These are phyloP conservation scores for Tipula unca DNA, from an alignment of 2,888 invertebrate genomes.

Conservation along the genomic window DNA sequence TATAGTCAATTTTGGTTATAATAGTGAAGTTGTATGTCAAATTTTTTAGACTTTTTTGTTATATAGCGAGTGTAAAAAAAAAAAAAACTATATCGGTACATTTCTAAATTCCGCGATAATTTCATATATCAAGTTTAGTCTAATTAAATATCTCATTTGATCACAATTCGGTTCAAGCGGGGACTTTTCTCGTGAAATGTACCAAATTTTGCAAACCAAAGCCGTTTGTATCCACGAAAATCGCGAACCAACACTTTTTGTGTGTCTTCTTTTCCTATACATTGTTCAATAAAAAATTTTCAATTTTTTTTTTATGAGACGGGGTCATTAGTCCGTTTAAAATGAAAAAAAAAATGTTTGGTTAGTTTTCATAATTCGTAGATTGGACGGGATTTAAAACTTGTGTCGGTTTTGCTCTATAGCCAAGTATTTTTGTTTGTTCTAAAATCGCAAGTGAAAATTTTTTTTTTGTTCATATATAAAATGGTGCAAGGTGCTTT, in stretches of 20 bases:
- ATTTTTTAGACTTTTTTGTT: not conserved
- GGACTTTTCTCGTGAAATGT: not conserved
- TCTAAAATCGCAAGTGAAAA: not conserved
- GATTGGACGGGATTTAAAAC: not conserved
- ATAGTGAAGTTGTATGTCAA: not conserved
- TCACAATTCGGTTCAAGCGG: not conserved
- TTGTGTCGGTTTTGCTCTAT: not conserved
- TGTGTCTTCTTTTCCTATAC: no score
- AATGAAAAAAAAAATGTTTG: not conserved
- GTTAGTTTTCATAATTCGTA: not conserved
- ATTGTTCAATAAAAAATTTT: not conserved
- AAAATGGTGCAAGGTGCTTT: not conserved
- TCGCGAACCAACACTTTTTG: not conserved
- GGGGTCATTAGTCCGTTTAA: constrained; percentile 16
- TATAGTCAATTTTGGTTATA: not conserved
- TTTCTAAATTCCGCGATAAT: not conserved
- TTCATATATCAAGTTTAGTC: not conserved
- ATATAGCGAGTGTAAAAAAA: not conserved
- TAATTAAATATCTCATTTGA: not conserved
- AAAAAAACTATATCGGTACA: not conserved
- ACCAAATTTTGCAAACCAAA: not conserved
- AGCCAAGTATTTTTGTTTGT: not conserved
- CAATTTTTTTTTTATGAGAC: not conserved
- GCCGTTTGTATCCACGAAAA: not conserved
- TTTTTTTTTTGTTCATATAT: not conserved